Evolutionary conservation across 2,888 invertebrate species (phyloP).

Genomic region (Nomada fucata): DNA sequence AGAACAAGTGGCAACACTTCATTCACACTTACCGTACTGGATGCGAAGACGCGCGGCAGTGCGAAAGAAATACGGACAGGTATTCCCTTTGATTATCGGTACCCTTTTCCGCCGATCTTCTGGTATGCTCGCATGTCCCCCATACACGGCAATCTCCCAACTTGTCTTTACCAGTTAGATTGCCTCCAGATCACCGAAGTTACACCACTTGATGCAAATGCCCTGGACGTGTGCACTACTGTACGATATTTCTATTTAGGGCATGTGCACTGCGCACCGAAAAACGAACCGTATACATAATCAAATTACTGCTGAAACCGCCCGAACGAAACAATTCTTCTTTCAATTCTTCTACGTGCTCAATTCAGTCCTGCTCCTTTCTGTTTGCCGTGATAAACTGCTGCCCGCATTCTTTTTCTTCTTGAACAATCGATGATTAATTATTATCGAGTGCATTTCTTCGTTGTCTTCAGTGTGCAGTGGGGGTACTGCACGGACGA

Average conservation of each 20-base stretch:
- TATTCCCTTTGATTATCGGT: neutral
- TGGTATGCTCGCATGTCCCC: neutral
- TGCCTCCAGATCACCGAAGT: constrained; percentile 9
- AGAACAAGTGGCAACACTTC: constrained; percentile 17
- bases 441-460: neutral
- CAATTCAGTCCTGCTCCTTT: neutral
- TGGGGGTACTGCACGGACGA: too few relatives aligned
- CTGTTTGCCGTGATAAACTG: neutral
- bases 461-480: too few relatives aligned
- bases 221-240: neutral
- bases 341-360: neutral
- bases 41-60: neutral
- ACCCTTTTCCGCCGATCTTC: neutral
- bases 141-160: constrained; percentile 2
- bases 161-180: neutral
- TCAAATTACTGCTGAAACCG: constrained; percentile 50
- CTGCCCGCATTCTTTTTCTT: too few relatives aligned
- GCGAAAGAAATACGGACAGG: constrained; percentile 1
- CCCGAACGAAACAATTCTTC: constrained; percentile 21
- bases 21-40: constrained; percentile 38
- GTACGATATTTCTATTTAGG: constrained; percentile 38
- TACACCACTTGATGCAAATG: constrained; percentile 5
- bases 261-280: constrained; percentile 28
- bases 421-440: neutral
- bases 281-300: constrained; percentile 35